Percentiles rank a stretch among this genome's conserved stretches.
Conservation (phyloP, 2,888 invertebrate genomes). For the Meandrusa payeni region DNA sequence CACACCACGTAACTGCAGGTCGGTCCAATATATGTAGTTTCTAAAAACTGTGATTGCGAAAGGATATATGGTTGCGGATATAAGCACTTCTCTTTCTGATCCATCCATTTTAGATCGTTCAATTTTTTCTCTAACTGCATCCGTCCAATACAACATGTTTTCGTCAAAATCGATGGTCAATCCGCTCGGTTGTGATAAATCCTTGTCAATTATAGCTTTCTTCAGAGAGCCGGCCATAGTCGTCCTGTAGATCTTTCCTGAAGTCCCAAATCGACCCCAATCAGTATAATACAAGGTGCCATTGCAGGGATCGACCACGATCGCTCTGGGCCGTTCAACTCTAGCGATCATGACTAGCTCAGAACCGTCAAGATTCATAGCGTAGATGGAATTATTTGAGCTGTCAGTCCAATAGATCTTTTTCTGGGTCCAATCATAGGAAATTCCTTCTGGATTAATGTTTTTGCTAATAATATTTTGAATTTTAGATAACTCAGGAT, state of each 20-base stretch:
- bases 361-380: conserved; percentile 94
- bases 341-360: conserved; percentile 95
- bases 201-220: conserved; percentile 92
- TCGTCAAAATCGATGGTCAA: conserved; percentile 97
- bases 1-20: conserved; percentile 94
- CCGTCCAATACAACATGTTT: conserved; percentile 97
- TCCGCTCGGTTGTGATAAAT: conserved; percentile 97
- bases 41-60: conserved; percentile 95
- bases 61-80: conserved; percentile 96
- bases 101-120: conserved; percentile 95
- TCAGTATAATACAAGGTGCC: conserved; percentile 97
- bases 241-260: conserved; percentile 95
- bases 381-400: conserved; percentile 95
- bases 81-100: conserved; percentile 89
- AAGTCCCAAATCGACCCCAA: conserved; percentile 96
- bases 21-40: conserved; percentile 98
- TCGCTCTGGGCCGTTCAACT: conserved; percentile 95
- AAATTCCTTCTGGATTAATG: conserved; percentile 95
- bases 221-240: conserved; percentile 98
- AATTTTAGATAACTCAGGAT: conserved; percentile 82
- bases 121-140: conserved; percentile 96
- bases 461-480: conserved; percentile 87
- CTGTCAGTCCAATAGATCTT: conserved; percentile 99
- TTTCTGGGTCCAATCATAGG: conserved; percentile 98
- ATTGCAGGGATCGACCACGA: conserved; percentile 98